Conservation (phyloP, 2,888 invertebrate species). For the Pammene aurita region DNA sequence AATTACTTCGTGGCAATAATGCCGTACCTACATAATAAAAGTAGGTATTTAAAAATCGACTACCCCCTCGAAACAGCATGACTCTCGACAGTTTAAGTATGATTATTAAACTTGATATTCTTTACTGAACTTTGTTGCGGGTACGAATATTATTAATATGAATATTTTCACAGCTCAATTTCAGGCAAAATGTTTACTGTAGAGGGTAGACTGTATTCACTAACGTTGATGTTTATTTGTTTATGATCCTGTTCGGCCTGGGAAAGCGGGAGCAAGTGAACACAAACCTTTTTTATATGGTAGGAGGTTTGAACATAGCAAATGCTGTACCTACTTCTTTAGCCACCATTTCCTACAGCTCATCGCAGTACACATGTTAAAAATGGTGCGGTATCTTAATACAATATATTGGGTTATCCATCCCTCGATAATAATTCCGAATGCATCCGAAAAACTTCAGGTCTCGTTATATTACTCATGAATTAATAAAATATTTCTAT, state of each 20-base stretch:
- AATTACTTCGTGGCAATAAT: no score
- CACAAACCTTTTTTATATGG: slow-evolving; percentile 76
- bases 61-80: no score
- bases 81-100: no score
- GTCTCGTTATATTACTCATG: neutral
- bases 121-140: no score
- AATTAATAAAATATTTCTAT: no score
- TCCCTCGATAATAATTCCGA: neutral
- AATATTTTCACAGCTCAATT: slow-evolving; percentile 21
- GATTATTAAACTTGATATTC: no score
- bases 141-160: no score
- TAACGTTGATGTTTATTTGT: slow-evolving; percentile 76
- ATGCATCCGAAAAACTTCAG: neutral
- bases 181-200: neutral
- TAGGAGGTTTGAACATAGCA: slow-evolving; percentile 75
- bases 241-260: slow-evolving; percentile 71
- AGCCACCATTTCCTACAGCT: slow-evolving; percentile 48
- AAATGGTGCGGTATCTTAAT: slow-evolving; percentile 18
- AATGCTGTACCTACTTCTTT: slow-evolving; percentile 54
- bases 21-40: no score
- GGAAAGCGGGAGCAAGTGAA: slow-evolving; percentile 80
- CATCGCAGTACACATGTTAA: slow-evolving; percentile 23
- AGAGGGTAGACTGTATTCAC: slow-evolving; percentile 48
- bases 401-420: neutral
- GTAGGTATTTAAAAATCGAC: no score